These are phyloP conservation scores for Palythoa heliodiscus DNA, from an alignment of 92 coral and sea anemone genomes.

Conservation along the genomic window DNA sequence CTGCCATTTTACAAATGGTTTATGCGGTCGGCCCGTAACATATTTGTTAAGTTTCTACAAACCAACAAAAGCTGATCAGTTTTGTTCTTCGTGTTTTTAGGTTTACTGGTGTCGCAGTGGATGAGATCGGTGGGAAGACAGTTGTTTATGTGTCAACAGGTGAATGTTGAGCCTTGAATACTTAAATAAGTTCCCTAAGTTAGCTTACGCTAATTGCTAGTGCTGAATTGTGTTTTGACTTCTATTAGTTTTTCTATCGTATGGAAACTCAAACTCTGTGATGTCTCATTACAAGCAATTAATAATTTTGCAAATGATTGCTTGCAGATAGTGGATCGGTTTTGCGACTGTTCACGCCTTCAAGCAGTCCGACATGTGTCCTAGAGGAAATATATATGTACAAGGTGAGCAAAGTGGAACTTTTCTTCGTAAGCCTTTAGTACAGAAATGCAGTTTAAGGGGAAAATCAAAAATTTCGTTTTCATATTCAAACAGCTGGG, in stretches of 20 bases:
- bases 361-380: conserved; percentile 60
- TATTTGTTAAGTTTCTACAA: not conserved
- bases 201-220: too few relatives aligned
- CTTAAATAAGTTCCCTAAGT: not conserved
- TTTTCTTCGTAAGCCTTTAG: not conserved
- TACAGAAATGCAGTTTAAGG: not conserved
- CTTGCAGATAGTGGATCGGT: conserved; percentile 81
- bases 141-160: conserved; percentile 34
- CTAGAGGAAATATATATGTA: conserved; percentile 72
- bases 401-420: conserved; percentile 55
- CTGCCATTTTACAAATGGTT: too few relatives aligned
- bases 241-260: too few relatives aligned
- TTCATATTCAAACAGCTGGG: not conserved
- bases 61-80: not conserved
- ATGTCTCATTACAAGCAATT: too few relatives aligned
- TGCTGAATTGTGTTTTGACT: not conserved
- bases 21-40: too few relatives aligned
- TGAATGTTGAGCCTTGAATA: not conserved
- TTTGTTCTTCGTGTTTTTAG: conserved; percentile 33
- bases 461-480: not conserved
- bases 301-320: not conserved
- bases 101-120: conserved; percentile 69
- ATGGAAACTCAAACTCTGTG: too few relatives aligned
- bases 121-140: conserved; percentile 24
- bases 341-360: conserved; percentile 70